Evolutionary conservation across 1,140 invertebrate species (phyloP).

Genomic region (Planococcus citri): DNA sequence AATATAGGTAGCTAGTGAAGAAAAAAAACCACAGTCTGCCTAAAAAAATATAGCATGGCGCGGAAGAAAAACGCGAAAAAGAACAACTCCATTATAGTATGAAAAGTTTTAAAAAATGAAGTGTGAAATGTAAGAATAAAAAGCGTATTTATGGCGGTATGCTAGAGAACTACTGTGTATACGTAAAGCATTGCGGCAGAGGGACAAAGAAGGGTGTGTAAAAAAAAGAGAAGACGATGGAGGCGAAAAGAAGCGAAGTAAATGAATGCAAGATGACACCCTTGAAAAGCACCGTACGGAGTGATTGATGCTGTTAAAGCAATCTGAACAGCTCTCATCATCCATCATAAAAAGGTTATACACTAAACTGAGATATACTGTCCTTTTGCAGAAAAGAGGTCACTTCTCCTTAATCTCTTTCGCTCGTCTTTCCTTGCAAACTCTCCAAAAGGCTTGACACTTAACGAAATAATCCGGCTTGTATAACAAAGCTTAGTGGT

Average conservation of each 20-base stretch:
- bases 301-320: slow-evolving; percentile 20
- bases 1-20: too few species aligned
- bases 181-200: too few species aligned
- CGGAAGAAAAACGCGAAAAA: neutral
- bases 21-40: neutral
- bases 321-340: slow-evolving; percentile 18
- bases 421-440: neutral
- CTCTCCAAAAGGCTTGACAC: neutral
- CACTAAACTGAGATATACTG: slow-evolving; percentile 17
- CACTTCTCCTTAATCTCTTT: slow-evolving; percentile 12
- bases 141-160: slow-evolving; percentile 12
- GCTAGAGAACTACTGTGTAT: neutral
- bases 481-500: slow-evolving; percentile 6
- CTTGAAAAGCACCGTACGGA: neutral
- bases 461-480: slow-evolving; percentile 15
- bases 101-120: slow-evolving; percentile 20
- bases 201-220: too few species aligned
- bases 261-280: slow-evolving; percentile 20
- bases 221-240: neutral
- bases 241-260: neutral
- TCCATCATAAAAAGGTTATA: slow-evolving; percentile 19
- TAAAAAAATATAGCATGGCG: too few species aligned
- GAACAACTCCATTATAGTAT: slow-evolving; percentile 12
- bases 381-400: slow-evolving; percentile 11
- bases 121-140: slow-evolving; percentile 15